Evolutionary conservation across 2,888 invertebrate species (phyloP).

Genomic region (Notodonta ziczac): DNA sequence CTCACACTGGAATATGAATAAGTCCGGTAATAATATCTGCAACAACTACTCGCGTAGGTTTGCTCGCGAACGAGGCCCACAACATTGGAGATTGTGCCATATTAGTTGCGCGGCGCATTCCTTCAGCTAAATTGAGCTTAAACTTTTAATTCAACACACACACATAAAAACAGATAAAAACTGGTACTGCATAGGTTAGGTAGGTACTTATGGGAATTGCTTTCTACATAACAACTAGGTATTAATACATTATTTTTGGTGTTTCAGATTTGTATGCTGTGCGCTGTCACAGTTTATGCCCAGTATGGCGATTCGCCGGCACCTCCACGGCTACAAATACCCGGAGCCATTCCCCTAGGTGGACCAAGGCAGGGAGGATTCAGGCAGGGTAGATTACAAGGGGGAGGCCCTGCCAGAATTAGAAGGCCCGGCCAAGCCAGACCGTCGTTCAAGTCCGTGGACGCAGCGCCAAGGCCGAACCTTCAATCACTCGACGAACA

Average conservation of each 20-base stretch:
- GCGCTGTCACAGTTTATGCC: constrained; percentile 80
- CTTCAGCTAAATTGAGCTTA: no score
- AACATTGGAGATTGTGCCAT: constrained; percentile 65
- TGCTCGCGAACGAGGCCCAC: constrained; percentile 56
- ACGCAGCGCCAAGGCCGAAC: constrained; percentile 71
- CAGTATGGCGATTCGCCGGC: constrained; percentile 79
- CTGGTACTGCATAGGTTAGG: neutral
- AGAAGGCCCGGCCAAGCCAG: constrained; percentile 72
- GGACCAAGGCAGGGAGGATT: constrained; percentile 66
- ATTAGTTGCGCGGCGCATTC: constrained; percentile 51
- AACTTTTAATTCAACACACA: no score
- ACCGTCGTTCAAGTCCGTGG: constrained; percentile 78
- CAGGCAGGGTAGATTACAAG: constrained; percentile 71
- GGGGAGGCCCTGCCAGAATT: constrained; percentile 60
- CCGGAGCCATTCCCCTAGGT: constrained; percentile 85
- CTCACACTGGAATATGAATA: constrained; percentile 45
- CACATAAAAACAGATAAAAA: no score
- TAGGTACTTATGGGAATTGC: neutral
- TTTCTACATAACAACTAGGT: neutral
- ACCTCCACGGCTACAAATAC: constrained; percentile 87
- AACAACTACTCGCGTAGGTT: constrained; percentile 43
- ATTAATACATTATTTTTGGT: constrained; percentile 13
- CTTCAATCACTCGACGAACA: constrained; percentile 80
- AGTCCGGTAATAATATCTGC: constrained; percentile 42
- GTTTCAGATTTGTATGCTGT: constrained; percentile 81